Base-by-base conservation (phyloP, 2,888 invertebrate species). In the Ernsta delagoae region DNA sequence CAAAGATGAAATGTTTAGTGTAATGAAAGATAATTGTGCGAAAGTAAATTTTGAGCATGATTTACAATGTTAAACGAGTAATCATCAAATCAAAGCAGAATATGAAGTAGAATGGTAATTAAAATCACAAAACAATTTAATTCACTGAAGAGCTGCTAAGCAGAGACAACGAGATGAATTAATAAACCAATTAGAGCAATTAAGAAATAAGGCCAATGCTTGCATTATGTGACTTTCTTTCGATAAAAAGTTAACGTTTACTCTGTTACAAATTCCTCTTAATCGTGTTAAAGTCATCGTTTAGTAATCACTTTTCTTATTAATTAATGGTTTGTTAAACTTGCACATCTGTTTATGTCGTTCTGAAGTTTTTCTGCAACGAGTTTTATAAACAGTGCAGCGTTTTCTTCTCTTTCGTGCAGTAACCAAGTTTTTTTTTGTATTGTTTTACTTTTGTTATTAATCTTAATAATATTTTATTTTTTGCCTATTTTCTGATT, bases 91-190 rank as follows among this genome's bases (percentile, higher is more conserved):
- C 8, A 9, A 12, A 56, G 34, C 34, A 56, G 56, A 56, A 12
- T 59, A 16, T 8, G 12, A 59, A 63, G 59, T 69, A 67, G 66
- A 70, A 65, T 66, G 70, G 39, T 59, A 59, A 59, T 59, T 39
- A 39, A 12, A 36, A 59, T 59, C 59, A 60, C 70, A 70, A 59
- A 62, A 62, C 48, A 59, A 72, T 61, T 45, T 24, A 73, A 72
- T 72, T 66, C 72, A 65, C 67, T 11, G 24, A 62, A 45, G 67
- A 67, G 61, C 41, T 65, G 34, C 57, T 71, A 65, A 68, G 66
- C 68, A 70, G 72, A 66, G 68, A 65, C 71, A 65, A 69, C 68
- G 67, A 65, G 68, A 64, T 62, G 65, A 68, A 70, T 68, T 72
- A 72, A 70, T 72, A 48, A 60, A 65, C 60, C 65, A 59, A 70